These are phyloP conservation scores for Cheilosia vernalis DNA, from an alignment of 2,888 invertebrate species.

Conservation along the genomic window DNA sequence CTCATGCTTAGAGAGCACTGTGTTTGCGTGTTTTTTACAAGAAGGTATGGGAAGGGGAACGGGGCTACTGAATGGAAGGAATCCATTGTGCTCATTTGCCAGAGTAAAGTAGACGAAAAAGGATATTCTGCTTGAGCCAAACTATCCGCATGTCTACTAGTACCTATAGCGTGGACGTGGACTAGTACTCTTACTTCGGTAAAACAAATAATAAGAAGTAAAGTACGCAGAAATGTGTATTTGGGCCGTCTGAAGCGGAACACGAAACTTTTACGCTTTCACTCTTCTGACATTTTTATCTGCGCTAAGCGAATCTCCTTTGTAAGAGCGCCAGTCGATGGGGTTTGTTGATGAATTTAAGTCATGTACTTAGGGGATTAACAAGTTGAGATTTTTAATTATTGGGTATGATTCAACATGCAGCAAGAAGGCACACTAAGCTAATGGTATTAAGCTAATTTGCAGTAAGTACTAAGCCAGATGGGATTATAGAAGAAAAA, in stretches of 20 bases:
- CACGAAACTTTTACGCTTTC: slow-evolving; percentile 72
- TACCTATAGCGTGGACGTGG: slow-evolving; percentile 28
- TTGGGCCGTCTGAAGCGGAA: slow-evolving; percentile 73
- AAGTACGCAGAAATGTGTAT: slow-evolving; percentile 64
- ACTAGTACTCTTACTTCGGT: slow-evolving; percentile 27
- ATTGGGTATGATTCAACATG: not conserved
- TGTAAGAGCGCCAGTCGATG: not conserved
- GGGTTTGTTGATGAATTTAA: slow-evolving; percentile 12
- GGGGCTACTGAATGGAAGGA: slow-evolving; percentile 53
- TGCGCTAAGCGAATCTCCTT: not conserved
- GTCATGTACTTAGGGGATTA: not conserved
- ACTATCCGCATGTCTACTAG: slow-evolving; percentile 42
- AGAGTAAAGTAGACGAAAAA: slow-evolving; percentile 67
- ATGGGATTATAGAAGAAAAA: too few relatives aligned
- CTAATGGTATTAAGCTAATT: too few relatives aligned
- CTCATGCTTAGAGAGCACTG: not conserved
- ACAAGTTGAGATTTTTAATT: not conserved
- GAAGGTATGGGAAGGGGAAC: slow-evolving; percentile 18
- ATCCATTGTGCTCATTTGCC: slow-evolving; percentile 73
- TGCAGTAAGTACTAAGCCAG: too few relatives aligned
- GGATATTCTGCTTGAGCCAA: slow-evolving; percentile 60
- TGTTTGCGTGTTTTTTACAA: slow-evolving; percentile 7
- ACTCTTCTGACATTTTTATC: slow-evolving; percentile 54
- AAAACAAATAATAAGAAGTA: slow-evolving; percentile 37
- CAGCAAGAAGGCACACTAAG: not conserved